Conservation (phyloP, 2,113 vertebrate species). For the Ursus arctos region DNA sequence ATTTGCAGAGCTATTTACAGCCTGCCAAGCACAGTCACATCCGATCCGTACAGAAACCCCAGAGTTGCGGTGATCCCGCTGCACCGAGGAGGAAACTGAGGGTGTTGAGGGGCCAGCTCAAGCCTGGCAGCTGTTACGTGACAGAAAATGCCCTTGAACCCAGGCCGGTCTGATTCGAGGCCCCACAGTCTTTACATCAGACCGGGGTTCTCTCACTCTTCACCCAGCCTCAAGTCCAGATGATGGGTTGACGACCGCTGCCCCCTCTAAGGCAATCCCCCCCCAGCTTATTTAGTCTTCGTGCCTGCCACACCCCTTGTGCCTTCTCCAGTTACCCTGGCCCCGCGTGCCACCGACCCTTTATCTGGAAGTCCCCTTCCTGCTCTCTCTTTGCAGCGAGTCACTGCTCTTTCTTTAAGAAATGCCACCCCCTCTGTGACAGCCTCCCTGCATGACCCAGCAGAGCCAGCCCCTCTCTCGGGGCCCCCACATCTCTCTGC, state of each 20-base stretch:
- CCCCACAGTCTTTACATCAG: background rate
- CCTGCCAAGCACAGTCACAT: background rate
- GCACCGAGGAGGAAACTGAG: background rate
- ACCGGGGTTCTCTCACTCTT: background rate
- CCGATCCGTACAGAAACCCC: background rate
- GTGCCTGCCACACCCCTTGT: rapidly evolving
- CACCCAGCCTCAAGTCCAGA: background rate
- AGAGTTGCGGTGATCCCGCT: background rate
- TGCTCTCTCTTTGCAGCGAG: background rate
- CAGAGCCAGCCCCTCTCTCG: background rate
- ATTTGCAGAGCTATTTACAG: background rate
- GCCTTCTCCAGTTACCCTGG: background rate
- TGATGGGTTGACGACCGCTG: background rate
- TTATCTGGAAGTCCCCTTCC: background rate
- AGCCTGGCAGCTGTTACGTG: background rate
- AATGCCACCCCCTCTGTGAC: background rate
- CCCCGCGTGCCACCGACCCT: background rate
- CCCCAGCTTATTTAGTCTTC: background rate
- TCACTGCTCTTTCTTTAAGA: background rate
- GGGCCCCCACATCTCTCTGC: background rate
- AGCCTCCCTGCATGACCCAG: background rate
- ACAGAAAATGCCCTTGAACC: background rate
- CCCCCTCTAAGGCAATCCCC: background rate
- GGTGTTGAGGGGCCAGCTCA: no score
- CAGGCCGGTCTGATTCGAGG: background rate